Conservation (phyloP, 2,797 vertebrate genomes). For the Moxostoma hubbsi region DNA sequence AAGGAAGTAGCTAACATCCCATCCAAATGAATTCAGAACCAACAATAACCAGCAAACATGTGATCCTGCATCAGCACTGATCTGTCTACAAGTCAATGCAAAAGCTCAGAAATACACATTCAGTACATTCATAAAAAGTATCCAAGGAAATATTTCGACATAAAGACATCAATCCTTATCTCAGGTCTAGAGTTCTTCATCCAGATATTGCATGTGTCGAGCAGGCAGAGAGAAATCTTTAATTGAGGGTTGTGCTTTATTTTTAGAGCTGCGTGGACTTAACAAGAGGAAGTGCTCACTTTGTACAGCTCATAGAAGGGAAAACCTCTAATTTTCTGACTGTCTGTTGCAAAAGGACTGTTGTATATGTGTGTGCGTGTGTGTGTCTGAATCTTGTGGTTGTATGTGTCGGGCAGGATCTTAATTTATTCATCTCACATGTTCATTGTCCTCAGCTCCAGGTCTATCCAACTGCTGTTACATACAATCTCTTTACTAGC, state of each 20-base stretch:
- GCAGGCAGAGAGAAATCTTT: slow-evolving; percentile 11
- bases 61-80: too few species aligned
- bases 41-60: neutral
- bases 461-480: neutral
- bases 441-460: neutral
- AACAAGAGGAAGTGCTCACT: slow-evolving; percentile 11
- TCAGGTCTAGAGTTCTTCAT: neutral
- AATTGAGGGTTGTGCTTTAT: slow-evolving; percentile 32
- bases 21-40: neutral
- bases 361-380: neutral
- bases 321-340: slow-evolving; percentile 13
- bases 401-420: neutral
- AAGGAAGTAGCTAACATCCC: neutral
- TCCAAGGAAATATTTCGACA: too few species aligned
- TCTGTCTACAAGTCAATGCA: too few species aligned
- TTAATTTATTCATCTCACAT: neutral
- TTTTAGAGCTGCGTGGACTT: slow-evolving; percentile 18
- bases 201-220: neutral
- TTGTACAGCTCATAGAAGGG: neutral
- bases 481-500: too few species aligned
- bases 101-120: too few species aligned
- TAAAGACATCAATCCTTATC: too few species aligned
- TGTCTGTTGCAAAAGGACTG: neutral
- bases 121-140: neutral
- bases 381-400: neutral